A percentile compares a stretch with the other conserved stretches of the same genome.
Evolutionary conservation across 2,113 vertebrate species (phyloP).

Genomic region (Scomber colias): DNA sequence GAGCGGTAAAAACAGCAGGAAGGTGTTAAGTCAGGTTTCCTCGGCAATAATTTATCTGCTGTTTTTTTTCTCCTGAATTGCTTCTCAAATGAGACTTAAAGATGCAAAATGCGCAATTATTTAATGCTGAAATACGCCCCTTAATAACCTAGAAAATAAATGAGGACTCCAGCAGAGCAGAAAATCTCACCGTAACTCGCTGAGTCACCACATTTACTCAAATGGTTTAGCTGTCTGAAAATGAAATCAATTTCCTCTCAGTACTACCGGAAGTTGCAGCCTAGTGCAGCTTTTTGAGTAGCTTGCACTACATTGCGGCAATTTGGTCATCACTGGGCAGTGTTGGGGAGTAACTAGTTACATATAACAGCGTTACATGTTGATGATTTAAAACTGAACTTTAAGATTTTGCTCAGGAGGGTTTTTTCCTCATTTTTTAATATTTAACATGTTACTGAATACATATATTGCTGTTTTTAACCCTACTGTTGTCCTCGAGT

Average conservation of each 20-base stretch:
- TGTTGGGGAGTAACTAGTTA: too few species aligned
- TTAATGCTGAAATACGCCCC: neutral
- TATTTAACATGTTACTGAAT: too few species aligned
- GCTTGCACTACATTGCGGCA: neutral
- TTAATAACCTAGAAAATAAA: neutral
- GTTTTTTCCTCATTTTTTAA: too few species aligned
- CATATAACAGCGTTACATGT: too few species aligned
- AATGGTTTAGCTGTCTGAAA: neutral
- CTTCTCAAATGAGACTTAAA: neutral
- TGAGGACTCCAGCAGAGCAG: neutral
- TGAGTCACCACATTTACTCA: neutral
- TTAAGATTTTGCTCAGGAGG: too few species aligned
- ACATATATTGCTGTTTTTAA: too few species aligned
- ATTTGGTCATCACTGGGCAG: neutral
- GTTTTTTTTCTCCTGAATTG: slow-evolving; percentile 10
- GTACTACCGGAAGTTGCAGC: neutral
- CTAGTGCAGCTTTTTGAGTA: slow-evolving; percentile 19
- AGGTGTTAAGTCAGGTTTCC: neutral
- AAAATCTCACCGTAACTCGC: neutral
- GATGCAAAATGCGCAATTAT: neutral
- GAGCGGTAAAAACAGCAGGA: neutral
- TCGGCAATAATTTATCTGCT: neutral
- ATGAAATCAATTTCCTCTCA: neutral
- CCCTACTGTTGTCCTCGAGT: too few species aligned
- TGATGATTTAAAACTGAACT: too few species aligned